Base-by-base conservation (phyloP, 2,888 invertebrate species). In the Andrena praecox region DNA sequence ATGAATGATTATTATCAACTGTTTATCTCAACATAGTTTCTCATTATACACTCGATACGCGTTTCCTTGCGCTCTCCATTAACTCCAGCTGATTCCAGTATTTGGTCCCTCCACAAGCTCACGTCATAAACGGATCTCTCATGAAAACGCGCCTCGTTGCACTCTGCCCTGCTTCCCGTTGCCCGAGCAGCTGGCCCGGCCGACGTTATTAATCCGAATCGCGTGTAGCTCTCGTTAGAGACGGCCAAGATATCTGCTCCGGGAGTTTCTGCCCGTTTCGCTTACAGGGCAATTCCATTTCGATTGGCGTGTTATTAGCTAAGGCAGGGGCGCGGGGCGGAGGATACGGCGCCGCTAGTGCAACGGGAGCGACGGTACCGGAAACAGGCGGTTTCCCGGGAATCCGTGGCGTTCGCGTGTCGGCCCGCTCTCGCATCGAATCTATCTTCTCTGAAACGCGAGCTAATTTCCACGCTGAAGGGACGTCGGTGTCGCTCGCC, bases 371-470 rank as follows among this genome's bases (percentile, higher is more conserved):
- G 54, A 71, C 16, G 56, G 68, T 63, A 77, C 77, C 79, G 84
- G 85, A 86, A 86, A 69, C 78, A 78, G 74, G 74, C 78, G 69
- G 72, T 77, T 85, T 86, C 80, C 64, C 42, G 68, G 29, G 76
- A 72, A 81, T 81, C 35, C 82, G 16, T 12, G 56, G 56, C 8
- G 52, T 54, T 70, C 62, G 66, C 67, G 73, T 67, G 67, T 63
- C 42, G 66, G 33, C 31, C 64, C 35, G 35, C 20, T 16, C 56
- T 74, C 56, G 29, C 69, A 24, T 64, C 66, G 70, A 82, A 73
- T 86, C 77, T 54, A 75, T 79, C 76, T 56, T 42, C 63, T 27
- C 48, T 27, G 56, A 29, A 27, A 59, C 35, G 52, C 64, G 70
- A 68, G 52, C 80, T 77, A 84, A 85, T 85, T 80, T 85, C 79